phyloP scores from a whole-genome alignment of 1,140 invertebrate genomes.

The Venturia canescens region DNA sequence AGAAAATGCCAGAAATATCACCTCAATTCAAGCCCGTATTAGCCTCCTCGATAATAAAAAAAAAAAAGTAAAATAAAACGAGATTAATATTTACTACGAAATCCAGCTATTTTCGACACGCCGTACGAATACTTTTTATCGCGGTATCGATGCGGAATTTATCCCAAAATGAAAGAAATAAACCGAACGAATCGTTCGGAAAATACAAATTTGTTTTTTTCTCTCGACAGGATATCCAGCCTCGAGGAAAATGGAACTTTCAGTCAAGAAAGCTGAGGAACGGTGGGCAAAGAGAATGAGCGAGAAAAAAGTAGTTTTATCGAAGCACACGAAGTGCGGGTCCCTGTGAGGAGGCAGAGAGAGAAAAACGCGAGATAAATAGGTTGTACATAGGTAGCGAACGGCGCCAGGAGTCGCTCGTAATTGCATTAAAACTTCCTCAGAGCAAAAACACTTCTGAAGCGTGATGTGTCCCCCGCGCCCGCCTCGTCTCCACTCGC shows the following conservation, averaged over 20 bases:
- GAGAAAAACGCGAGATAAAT: slow-evolving; percentile 32
- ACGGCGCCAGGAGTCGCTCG: slow-evolving; percentile 66
- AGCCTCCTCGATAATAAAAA: neutral
- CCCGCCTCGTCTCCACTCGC: neutral
- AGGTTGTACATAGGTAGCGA: slow-evolving; percentile 44
- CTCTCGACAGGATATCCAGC: neutral
- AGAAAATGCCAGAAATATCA: neutral
- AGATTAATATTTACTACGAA: no score
- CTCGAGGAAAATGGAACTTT: neutral
- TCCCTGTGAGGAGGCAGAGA: neutral
- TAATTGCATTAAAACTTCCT: slow-evolving; percentile 71
- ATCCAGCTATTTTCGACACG: no score
- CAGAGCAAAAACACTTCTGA: slow-evolving; percentile 64
- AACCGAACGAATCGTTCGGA: no score
- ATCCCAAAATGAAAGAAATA: no score
- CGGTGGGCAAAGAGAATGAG: slow-evolving; percentile 2
- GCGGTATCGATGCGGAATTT: no score
- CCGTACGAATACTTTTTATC: no score
- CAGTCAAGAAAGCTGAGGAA: slow-evolving; percentile 36
- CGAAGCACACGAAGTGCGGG: neutral
- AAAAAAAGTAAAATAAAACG: no score
- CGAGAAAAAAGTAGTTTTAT: slow-evolving; percentile 43
- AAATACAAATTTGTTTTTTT: neutral
- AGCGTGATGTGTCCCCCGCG: slow-evolving; percentile 52
- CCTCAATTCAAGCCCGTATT: neutral